Evolutionary conservation across 2,888 invertebrate species (phyloP).

Genomic region (Agrilus cyanescens): DNA sequence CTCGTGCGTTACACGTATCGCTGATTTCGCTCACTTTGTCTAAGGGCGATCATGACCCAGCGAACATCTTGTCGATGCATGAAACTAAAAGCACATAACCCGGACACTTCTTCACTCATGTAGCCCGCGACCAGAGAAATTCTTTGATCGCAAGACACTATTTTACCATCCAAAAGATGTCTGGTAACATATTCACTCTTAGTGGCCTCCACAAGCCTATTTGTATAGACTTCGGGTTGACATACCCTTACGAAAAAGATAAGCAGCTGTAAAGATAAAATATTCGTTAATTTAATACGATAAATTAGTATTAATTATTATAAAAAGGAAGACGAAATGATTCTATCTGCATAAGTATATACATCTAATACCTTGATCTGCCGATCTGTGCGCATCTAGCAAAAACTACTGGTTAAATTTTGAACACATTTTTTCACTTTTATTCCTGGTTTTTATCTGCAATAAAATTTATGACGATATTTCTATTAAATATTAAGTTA

Average conservation of each 20-base stretch:
- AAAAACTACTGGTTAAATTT: no score
- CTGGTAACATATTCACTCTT: constrained; percentile 83
- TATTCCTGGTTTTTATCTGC: no score
- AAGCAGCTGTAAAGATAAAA: constrained; percentile 38
- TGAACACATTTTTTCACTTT: no score
- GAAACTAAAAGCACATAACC: constrained; percentile 77
- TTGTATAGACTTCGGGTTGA: constrained; percentile 57
- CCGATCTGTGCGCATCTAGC: no score
- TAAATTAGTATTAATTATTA: no score
- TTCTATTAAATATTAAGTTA: no score
- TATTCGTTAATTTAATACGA: no score
- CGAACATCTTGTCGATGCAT: constrained; percentile 85
- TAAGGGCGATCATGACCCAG: constrained; percentile 77
- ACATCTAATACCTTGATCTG: no score
- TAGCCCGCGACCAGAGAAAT: constrained; percentile 82
- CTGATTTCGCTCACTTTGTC: constrained; percentile 62
- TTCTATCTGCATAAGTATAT: no score
- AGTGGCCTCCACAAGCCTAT: constrained; percentile 51
- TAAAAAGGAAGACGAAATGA: no score
- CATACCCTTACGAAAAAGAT: constrained; percentile 63
- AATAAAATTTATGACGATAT: no score
- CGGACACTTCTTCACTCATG: constrained; percentile 78
- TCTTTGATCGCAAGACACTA: constrained; percentile 83
- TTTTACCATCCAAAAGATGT: constrained; percentile 78
- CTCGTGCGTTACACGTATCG: constrained; percentile 5